phyloP scores from a whole-genome alignment of 2,888 invertebrate species.

The Parnassius mnemosyne region DNA sequence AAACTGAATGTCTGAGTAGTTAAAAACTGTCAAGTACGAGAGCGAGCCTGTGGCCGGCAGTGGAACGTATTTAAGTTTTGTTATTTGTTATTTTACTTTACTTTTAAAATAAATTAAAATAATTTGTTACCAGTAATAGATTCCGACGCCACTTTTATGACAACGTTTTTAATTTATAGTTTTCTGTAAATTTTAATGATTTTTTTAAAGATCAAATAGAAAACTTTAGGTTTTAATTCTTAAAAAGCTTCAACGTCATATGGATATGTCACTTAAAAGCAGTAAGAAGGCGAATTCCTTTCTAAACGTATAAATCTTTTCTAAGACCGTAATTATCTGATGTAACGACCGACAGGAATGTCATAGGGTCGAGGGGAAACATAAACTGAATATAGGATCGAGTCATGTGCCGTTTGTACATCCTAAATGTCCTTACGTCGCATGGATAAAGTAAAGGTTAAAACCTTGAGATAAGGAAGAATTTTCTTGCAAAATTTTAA shows the following conservation, averaged over 20 bases:
- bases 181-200: no score
- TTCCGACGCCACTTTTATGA: no score
- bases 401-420: slow-evolving; percentile 7
- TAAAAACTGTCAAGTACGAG: no score
- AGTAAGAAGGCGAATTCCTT: background rate
- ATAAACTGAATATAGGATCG: slow-evolving; percentile 42
- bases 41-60: no score
- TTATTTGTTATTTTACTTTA: no score
- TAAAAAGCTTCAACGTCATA: background rate
- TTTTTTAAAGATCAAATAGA: no score
- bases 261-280: background rate
- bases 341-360: slow-evolving; percentile 58
- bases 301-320: slow-evolving; percentile 58
- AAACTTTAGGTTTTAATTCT: background rate
- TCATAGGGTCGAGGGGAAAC: slow-evolving; percentile 54
- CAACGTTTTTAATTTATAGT: no score
- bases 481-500: no score
- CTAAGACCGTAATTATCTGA: slow-evolving; percentile 66
- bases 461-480: background rate
- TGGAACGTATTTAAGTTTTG: no score
- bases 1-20: no score
- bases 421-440: slow-evolving; percentile 2
- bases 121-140: no score
- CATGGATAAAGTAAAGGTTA: slow-evolving; percentile 9
- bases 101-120: no score